Evolutionary conservation across 2,888 invertebrate species (phyloP).

Genomic region (Entomobrya multifasciata): DNA sequence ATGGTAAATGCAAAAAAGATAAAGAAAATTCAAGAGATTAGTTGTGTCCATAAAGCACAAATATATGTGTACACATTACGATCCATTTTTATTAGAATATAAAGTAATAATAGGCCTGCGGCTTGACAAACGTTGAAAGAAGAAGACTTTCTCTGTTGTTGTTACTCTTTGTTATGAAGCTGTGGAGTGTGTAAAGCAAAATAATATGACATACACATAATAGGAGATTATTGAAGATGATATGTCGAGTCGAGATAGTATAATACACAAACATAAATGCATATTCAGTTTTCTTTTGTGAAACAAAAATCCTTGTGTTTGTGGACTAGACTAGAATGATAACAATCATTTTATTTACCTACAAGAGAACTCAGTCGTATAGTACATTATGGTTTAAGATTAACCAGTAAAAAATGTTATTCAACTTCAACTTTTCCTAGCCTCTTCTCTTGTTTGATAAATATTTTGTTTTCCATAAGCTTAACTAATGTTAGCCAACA

Average conservation of each 20-base stretch:
- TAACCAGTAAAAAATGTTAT: too few relatives aligned
- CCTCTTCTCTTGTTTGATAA: too few relatives aligned
- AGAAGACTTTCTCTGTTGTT: background rate
- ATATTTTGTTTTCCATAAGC: too few relatives aligned
- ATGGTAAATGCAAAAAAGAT: conserved; percentile 19
- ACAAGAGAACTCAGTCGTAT: too few relatives aligned
- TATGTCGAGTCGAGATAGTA: too few relatives aligned
- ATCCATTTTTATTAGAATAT: conserved; percentile 19
- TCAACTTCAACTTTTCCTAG: too few relatives aligned
- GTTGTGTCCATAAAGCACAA: conserved; percentile 20
- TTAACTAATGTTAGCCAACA: too few relatives aligned
- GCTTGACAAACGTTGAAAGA: background rate
- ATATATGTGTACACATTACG: conserved; percentile 1
- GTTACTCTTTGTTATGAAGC: too few relatives aligned
- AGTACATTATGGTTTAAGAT: too few relatives aligned
- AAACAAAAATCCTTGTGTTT: conserved; percentile 3
- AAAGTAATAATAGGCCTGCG: conserved; percentile 15
- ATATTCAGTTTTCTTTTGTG: background rate
- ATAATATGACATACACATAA: too few relatives aligned
- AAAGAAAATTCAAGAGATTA: conserved; percentile 43
- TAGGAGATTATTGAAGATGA: conserved; percentile 28
- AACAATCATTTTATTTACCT: too few relatives aligned
- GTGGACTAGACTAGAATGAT: background rate
- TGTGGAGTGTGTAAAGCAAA: conserved; percentile 6
- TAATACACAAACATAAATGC: too few relatives aligned